Evolutionary conservation across 2,113 vertebrate species (phyloP).

Genomic region (Hemiscyllium ocellatum): DNA sequence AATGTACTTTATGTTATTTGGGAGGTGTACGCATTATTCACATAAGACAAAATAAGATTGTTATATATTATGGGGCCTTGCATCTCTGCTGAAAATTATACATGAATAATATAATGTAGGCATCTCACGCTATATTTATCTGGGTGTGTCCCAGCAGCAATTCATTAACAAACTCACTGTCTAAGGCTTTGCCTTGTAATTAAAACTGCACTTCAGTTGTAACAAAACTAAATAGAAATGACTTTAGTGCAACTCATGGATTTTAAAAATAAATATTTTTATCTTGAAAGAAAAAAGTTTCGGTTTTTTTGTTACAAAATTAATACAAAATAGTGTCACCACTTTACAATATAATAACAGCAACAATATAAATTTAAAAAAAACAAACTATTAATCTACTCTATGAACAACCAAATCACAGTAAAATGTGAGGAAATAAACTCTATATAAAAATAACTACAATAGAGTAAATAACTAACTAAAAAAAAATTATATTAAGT

Average conservation of each 20-base stretch:
- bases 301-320: too few species aligned
- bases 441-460: too few species aligned
- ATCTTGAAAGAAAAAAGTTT: too few species aligned
- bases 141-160: not conserved
- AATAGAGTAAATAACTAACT: too few species aligned
- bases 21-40: not conserved
- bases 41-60: not conserved
- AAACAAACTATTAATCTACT: too few species aligned
- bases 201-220: slow-evolving; percentile 17
- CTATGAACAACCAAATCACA: too few species aligned
- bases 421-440: too few species aligned
- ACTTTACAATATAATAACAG: too few species aligned
- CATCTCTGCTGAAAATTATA: not conserved
- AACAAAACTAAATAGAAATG: slow-evolving; percentile 24
- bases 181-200: slow-evolving; percentile 12
- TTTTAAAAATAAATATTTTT: not conserved
- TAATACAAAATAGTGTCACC: too few species aligned
- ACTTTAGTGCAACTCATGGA: not conserved
- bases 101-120: not conserved
- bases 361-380: too few species aligned
- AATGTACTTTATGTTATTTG: not conserved
- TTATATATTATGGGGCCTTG: not conserved
- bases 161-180: slow-evolving; percentile 6
- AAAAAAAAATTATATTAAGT: too few species aligned
- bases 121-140: not conserved